Evolutionary conservation across 2,888 invertebrate species (phyloP), one percentile per base, ranked within the genome.

Genomic region (Lysandra coridon): DNA sequence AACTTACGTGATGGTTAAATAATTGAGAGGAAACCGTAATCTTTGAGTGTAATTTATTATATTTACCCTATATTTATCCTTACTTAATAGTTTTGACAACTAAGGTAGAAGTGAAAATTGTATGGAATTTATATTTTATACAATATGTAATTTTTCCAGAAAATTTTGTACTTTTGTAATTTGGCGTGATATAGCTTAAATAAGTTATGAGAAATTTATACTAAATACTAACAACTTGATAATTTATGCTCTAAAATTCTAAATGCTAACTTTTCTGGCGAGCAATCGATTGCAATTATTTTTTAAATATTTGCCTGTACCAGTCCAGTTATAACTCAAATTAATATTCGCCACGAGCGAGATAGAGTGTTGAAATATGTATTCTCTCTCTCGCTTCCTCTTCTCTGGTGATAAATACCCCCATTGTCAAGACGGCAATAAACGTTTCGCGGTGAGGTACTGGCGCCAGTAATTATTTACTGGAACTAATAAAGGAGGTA

Each of bases 401-500:
- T 57, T 57, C 17, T 57, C 62, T 23, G 2, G 23, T 64, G 64
- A 64, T 64, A 64, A 30, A 64, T 64, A 64, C 64, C 30, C 30
- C 30, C 64, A 64, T 64, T 64, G 64, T 12, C 64, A 12, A 64
- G 64, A 64, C 64, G 30, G 64, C 64, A 64, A 64, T 64, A 64
- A 64, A 64, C 64, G 12, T 64, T 64, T 64, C 64, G 64, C 64
- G 64, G 64, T 12, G 64, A 64, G 64, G 23, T 64, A 64, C 64
- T 64, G 23, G 64, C 64, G 30, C 30, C 64, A 30, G 64, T 30
- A 64, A 64, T 64, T 64, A 64, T 64, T 64, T 64, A 64, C 64
- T 64, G 64, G 30, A 64, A 64, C 64, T 64, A 64, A 64, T 64
- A 64, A 64, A 64, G 64, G 62, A 62, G 62, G 30, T 30, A 64